Evolutionary conservation across 2,113 vertebrate genomes (phyloP).

Genomic region (Zosterops borbonicus): DNA sequence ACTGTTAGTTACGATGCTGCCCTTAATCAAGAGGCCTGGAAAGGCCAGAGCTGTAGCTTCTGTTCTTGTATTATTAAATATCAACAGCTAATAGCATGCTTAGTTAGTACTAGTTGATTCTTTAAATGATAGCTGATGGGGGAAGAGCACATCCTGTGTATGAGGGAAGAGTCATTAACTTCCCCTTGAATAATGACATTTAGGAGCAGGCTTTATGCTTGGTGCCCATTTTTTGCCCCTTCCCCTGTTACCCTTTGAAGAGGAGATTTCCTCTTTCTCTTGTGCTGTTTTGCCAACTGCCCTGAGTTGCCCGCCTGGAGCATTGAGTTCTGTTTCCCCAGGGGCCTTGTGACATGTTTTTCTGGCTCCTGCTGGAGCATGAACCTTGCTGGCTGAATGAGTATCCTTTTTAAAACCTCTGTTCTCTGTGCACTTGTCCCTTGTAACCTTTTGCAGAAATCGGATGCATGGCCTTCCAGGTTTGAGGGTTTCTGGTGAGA

Average conservation of each 20-base stretch:
- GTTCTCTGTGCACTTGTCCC: neutral
- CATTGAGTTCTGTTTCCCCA: neutral
- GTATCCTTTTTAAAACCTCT: neutral
- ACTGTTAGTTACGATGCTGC: neutral
- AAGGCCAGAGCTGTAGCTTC: slow-evolving; percentile 4
- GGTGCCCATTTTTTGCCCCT: neutral
- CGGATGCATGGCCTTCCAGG: neutral
- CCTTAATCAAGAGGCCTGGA: slow-evolving; percentile 33
- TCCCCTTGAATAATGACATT: slow-evolving; percentile 9
- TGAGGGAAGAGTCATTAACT: neutral
- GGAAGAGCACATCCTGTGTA: neutral
- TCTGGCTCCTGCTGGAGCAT: neutral
- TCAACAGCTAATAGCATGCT: slow-evolving; percentile 26
- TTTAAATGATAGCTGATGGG: slow-evolving; percentile 11
- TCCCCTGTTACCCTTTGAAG: neutral
- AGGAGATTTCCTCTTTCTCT: neutral
- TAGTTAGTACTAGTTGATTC: slow-evolving; percentile 27
- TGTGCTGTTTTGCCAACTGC: neutral
- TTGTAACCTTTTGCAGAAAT: neutral
- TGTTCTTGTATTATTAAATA: slow-evolving; percentile 47
- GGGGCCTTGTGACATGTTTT: neutral
- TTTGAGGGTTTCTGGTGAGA: neutral
- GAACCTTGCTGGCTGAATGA: neutral
- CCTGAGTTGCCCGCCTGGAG: neutral
- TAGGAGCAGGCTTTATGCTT: neutral